Evolutionary conservation across 1,140 invertebrate genomes (phyloP).

Genomic region (Grapholita molesta): DNA sequence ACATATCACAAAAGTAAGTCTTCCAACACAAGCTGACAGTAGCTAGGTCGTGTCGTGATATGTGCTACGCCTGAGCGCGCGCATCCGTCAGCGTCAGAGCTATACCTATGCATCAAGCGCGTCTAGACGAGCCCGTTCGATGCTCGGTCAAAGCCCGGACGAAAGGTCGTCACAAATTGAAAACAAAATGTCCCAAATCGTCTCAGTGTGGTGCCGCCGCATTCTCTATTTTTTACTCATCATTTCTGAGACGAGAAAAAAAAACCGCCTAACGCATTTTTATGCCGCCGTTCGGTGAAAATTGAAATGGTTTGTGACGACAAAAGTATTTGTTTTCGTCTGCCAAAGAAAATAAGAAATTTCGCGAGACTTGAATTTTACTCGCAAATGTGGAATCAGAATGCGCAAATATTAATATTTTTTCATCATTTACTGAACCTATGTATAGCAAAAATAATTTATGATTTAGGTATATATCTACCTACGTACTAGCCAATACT

Average conservation of each 20-base stretch:
- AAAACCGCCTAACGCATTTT: slow-evolving; percentile 25
- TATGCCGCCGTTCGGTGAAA: slow-evolving; percentile 11
- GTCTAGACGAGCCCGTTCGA: slow-evolving; percentile 60
- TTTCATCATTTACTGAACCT: not conserved
- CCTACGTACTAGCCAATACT: too few species aligned
- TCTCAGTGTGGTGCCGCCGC: slow-evolving; percentile 15
- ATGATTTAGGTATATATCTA: not conserved
- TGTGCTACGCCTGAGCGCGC: not conserved
- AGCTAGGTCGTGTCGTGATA: not conserved
- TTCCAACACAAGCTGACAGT: too few species aligned
- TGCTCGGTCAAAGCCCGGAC: slow-evolving; percentile 64
- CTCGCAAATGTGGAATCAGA: not conserved
- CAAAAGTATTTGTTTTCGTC: slow-evolving; percentile 14
- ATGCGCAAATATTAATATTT: not conserved
- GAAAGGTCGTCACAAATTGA: slow-evolving; percentile 62
- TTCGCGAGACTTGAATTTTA: not conserved
- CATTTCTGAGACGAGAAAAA: slow-evolving; percentile 22
- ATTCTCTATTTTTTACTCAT: slow-evolving; percentile 19
- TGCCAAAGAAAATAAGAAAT: slow-evolving; percentile 8
- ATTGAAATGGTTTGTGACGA: slow-evolving; percentile 20
- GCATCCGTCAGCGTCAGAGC: not conserved
- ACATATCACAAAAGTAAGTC: too few species aligned
- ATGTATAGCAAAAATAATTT: not conserved
- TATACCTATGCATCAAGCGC: slow-evolving; percentile 1
- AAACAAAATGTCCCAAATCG: slow-evolving; percentile 38